Evolutionary conservation across 64 coral and sea anemone genomes (phyloP).

Genomic region (Platygyra sinensis): DNA sequence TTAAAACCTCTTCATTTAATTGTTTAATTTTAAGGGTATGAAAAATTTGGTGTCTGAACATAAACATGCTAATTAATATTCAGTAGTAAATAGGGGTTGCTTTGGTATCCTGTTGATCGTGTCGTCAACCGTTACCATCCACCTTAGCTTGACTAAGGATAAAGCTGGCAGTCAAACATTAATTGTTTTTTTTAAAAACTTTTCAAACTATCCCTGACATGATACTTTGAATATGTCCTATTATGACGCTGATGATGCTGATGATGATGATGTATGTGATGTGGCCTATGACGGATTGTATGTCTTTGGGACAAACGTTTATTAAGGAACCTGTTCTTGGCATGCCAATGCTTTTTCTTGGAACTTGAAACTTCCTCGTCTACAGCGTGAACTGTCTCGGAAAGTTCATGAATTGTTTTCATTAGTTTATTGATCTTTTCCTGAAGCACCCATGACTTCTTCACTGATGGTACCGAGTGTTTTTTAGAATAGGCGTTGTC

Average conservation of each 20-base stretch:
- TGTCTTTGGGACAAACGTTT: not conserved
- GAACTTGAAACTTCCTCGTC: not conserved
- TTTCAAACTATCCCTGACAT: too few species aligned
- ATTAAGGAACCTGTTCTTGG: not conserved
- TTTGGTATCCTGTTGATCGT: too few species aligned
- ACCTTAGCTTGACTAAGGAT: too few species aligned
- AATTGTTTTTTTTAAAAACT: too few species aligned
- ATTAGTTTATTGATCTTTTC: not conserved
- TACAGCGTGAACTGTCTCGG: not conserved
- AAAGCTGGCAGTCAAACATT: too few species aligned
- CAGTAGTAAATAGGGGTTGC: too few species aligned
- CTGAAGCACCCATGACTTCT: not conserved
- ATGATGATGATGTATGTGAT: not conserved
- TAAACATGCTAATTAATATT: too few species aligned
- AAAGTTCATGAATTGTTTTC: conserved; percentile 6
- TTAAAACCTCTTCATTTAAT: too few species aligned
- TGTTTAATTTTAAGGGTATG: too few species aligned
- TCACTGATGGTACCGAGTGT: conserved; percentile 31
- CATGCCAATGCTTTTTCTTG: not conserved
- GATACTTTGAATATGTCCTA: not conserved
- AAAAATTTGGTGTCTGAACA: too few species aligned
- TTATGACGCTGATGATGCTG: not conserved
- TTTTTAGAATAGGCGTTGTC: conserved; percentile 45
- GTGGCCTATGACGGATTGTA: not conserved
- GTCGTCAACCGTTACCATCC: too few species aligned